These are phyloP conservation scores for Dryobates pubescens DNA, from an alignment of 2,797 vertebrate species.

Conservation along the genomic window DNA sequence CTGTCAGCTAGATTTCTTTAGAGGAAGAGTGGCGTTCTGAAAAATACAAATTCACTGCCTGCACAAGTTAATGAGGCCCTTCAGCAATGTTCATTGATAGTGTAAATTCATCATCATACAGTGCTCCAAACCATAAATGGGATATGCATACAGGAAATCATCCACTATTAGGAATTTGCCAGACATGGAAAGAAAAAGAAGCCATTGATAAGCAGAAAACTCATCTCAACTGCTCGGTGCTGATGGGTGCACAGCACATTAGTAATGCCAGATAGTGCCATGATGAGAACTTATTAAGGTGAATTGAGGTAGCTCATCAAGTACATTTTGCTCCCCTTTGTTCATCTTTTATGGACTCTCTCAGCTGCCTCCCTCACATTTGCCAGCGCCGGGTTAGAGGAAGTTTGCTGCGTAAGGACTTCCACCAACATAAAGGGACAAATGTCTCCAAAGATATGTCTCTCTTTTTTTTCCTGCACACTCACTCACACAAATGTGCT, in stretches of 20 bases:
- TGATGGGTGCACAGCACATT: constrained; percentile 27
- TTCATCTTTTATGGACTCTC: not conserved
- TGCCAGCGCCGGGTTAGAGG: not conserved
- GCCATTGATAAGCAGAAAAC: constrained; percentile 69
- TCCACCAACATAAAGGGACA: not conserved
- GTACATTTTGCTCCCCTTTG: constrained; percentile 32
- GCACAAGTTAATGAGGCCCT: constrained; percentile 74
- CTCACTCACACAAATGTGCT: fast-evolving
- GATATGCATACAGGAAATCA: constrained; percentile 67
- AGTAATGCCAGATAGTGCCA: constrained; percentile 2
- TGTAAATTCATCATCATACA: constrained; percentile 70
- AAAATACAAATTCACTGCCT: constrained; percentile 71
- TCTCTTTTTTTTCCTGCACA: not conserved
- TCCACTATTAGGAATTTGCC: constrained; percentile 65
- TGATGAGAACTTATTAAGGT: constrained; percentile 43
- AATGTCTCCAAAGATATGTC: not conserved
- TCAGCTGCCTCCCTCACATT: constrained; percentile 4
- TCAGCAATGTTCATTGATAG: constrained; percentile 73
- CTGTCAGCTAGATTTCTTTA: constrained; percentile 72
- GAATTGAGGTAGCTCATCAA: constrained; percentile 55
- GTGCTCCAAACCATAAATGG: constrained; percentile 66
- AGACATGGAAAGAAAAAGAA: constrained; percentile 61
- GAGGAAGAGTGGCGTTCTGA: constrained; percentile 70
- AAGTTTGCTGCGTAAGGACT: constrained; percentile 22
- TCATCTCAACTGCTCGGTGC: constrained; percentile 33